phyloP scores from a whole-genome alignment of 2,113 vertebrate species.

The Hippocampus guttulatus region DNA sequence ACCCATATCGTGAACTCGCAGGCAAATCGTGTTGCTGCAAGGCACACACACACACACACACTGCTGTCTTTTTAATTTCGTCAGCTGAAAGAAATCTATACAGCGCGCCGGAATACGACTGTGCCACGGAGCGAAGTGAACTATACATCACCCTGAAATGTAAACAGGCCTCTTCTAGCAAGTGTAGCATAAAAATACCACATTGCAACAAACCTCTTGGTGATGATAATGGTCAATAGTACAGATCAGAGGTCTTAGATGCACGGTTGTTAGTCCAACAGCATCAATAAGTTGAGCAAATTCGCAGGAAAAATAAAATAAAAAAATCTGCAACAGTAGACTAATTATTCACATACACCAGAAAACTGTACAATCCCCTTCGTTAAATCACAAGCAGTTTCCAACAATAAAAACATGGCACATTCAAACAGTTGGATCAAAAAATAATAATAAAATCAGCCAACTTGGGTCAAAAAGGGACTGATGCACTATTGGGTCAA shows the following conservation, averaged over 20 bases:
- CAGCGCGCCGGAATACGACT: constrained; percentile 64
- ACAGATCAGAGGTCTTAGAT: constrained; percentile 68
- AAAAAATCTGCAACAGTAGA: constrained; percentile 40
- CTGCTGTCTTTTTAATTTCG: constrained; percentile 81
- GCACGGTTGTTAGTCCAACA: constrained; percentile 63
- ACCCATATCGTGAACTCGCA: constrained; percentile 77
- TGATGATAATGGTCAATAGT: constrained; percentile 71
- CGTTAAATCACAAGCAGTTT: constrained; percentile 46
- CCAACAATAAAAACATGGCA: constrained; percentile 25
- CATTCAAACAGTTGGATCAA: neutral
- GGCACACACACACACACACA: constrained; percentile 76
- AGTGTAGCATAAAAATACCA: constrained; percentile 65
- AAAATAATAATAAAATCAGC: too few species aligned
- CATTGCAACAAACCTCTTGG: constrained; percentile 62
- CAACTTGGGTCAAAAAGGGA: too few species aligned
- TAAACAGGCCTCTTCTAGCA: constrained; percentile 66
- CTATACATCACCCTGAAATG: constrained; percentile 67
- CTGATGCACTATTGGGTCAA: too few species aligned
- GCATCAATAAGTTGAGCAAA: constrained; percentile 66
- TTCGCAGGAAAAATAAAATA: constrained; percentile 44
- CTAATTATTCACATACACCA: constrained; percentile 43
- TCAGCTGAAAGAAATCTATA: constrained; percentile 79
- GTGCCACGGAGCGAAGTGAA: constrained; percentile 63
- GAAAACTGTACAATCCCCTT: constrained; percentile 39
- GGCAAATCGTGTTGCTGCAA: constrained; percentile 73